Evolutionary conservation across 2,113 vertebrate species (phyloP).

Genomic region (Melospiza georgiana): DNA sequence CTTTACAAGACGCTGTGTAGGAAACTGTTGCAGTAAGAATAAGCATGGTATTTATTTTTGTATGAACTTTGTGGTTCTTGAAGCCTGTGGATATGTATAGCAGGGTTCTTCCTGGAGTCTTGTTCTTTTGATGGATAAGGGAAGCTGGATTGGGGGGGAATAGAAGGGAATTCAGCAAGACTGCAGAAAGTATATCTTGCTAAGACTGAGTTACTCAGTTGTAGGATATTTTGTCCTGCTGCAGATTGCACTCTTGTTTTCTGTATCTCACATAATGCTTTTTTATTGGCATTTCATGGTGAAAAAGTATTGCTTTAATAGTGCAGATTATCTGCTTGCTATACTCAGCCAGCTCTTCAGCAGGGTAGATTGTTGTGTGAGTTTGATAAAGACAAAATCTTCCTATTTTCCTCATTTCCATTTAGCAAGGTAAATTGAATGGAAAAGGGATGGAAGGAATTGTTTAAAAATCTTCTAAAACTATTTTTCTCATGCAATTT

Average conservation of each 20-base stretch:
- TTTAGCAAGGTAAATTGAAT: not conserved
- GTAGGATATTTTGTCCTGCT: not conserved
- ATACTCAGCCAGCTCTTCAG: not conserved
- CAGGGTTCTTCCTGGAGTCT: not conserved
- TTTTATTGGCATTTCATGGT: not conserved
- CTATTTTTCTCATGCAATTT: not conserved
- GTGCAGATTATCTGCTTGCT: not conserved
- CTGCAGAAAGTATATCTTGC: not conserved
- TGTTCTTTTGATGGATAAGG: not conserved
- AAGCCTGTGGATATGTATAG: not conserved
- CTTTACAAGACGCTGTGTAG: not conserved
- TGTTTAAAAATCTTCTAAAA: not conserved
- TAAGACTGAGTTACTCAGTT: not conserved
- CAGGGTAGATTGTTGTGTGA: not conserved
- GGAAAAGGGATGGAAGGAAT: not conserved
- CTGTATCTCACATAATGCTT: rapidly evolving
- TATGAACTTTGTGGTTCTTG: not conserved
- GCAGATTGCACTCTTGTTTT: not conserved
- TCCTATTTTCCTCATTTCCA: not conserved
- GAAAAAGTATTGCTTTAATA: not conserved
- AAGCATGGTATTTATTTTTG: not conserved
- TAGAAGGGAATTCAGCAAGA: not conserved
- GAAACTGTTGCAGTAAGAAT: not conserved
- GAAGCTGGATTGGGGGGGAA: not conserved
- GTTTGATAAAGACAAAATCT: not conserved